Evolutionary conservation across 1,140 invertebrate genomes (phyloP).

Genomic region (Ceratina australensis): DNA sequence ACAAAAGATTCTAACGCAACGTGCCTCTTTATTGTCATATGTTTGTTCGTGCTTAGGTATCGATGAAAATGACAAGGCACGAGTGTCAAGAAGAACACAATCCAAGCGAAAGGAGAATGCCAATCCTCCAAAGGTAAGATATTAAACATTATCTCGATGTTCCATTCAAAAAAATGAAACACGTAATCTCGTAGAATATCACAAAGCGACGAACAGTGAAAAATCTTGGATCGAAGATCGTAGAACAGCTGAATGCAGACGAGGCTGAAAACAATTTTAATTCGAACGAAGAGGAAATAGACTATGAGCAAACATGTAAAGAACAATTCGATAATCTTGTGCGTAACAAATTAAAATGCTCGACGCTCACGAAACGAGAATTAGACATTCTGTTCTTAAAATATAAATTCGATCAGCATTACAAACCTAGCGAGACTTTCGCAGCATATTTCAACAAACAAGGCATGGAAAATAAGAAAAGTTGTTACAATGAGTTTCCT

Average conservation of each 20-base stretch:
- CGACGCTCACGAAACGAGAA: slow-evolving; percentile 22
- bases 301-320: slow-evolving; percentile 7
- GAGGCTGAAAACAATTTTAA: not conserved
- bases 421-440: slow-evolving; percentile 1
- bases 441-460: not conserved
- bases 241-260: not conserved
- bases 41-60: not conserved
- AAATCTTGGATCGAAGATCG: not conserved
- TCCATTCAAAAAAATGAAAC: not conserved
- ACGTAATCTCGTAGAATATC: not conserved
- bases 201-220: not conserved
- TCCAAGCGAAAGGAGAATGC: too few species aligned
- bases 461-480: not conserved
- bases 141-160: not conserved
- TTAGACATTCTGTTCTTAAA: slow-evolving; percentile 19
- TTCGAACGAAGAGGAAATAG: too few species aligned
- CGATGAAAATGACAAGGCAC: too few species aligned
- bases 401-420: slow-evolving; percentile 38
- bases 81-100: too few species aligned
- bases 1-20: not conserved
- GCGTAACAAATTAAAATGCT: not conserved
- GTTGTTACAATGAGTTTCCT: not conserved
- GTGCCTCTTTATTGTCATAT: not conserved
- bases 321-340: slow-evolving; percentile 4
- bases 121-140: slow-evolving; percentile 16